Base-by-base conservation (phyloP, 2,797 vertebrate species). In the Sebastes diploproa region DNA sequence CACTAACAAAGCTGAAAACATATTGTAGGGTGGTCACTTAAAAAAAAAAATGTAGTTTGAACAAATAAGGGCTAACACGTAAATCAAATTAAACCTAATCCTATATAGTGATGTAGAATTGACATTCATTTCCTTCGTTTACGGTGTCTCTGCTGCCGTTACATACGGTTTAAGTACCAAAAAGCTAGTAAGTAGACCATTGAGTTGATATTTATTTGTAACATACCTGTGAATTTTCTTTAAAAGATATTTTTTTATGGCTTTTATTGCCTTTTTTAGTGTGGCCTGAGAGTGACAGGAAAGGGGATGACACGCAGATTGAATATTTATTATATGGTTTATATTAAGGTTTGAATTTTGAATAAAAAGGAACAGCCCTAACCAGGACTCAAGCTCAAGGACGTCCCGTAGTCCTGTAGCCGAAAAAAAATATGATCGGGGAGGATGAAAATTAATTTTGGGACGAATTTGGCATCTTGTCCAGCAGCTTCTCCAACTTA, bases 221-320 rank as follows among this genome's bases (percentile, higher is more conserved):
- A 42, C 38, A 42, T 0, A 42, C 0, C 2, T 42, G 0, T 42
- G 14, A 42, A 42, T 42, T 42, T 42, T 42, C 38, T 42, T 42
- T 42, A 3, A 42, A 42, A 42, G 38, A 42, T 16, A 1, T 6
- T 42, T 42, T 18, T 50, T 2, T 50, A 50, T 18, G 14, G 38
- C 18, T 50, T 50, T 50, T 20, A 50, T 18, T 50, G 46, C 46
- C 38, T 50, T 50, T 46, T 7, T 20, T 50, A 8, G 46, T 50
- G 46, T 50, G 0, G 46, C 46, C 0, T 50, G 46, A 50, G 0
- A 20, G 16, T 1, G 46, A 4, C 18, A 50, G 18, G 0, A 50
- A 18, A 50, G 46, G 3, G 46, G n/a, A 55, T 13, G 12, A 14
- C 18, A 58, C 14, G 46, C 5, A 7, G 13, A 34, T 25, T 0